Evolutionary conservation across 2,888 invertebrate genomes (phyloP), one percentile per base, ranked within the genome.

Genomic region (Eupithecia insigniata): DNA sequence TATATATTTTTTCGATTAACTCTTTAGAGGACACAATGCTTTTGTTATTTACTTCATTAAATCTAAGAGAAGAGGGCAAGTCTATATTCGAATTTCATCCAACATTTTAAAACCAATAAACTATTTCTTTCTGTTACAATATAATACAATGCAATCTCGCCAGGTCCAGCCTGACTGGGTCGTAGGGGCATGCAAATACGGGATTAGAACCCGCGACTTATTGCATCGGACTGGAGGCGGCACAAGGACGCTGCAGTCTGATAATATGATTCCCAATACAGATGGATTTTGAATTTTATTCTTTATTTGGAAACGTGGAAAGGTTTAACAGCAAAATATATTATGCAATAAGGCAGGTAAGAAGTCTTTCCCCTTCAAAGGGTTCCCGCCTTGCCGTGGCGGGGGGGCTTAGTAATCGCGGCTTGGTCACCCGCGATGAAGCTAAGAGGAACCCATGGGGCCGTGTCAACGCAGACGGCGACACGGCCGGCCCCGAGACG

Each of bases 121-220:
- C 12, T 12, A 55, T 5, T 22, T 55, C 12, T 26, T 26, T 55
- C 12, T 14, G 26, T 55, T 55, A 26, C 0, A 26, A 26, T 12
- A 55, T 26, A 26, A 55, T 26, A 12, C 12, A 14, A 55, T 55
- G 55, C 55, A 55, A 55, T 55, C 55, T 26, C 55, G 26, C 4
- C 0, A 51, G 26, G 22, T 26, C 22, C 22, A 12, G 22, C 22
- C 22, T 2, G n/a, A n/a, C 3, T 22, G 22, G 51, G 4, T n/a
- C 10, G 16, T 51, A 10, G 22, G 22, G 46, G 55, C 26, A 51
- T 22, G 55, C 55, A 55, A 26, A 55, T 26, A 26, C 14, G 26
- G 55, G 55, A 55, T 14, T 8, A 4, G 55, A 55, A 55, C 55
- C 55, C 55, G 55, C 55, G 55, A 55, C 55, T 26, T 55, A 26